Base-by-base conservation (phyloP, 2,113 vertebrate genomes). In the Actenoides lindsayi region DNA sequence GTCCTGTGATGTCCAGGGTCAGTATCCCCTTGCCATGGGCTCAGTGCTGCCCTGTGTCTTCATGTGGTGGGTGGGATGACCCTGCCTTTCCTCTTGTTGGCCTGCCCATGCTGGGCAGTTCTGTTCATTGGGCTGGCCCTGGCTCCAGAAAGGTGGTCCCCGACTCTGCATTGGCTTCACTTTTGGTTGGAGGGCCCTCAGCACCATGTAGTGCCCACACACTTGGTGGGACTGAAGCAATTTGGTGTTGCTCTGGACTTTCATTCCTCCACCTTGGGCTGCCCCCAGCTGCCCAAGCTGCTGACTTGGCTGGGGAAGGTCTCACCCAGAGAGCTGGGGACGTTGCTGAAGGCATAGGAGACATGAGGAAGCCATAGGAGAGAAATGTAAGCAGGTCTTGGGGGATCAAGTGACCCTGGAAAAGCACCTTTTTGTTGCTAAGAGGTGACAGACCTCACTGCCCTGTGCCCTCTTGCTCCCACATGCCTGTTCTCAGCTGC, bases 1-100 rank as follows among this genome's bases (percentile, higher is more conserved):
- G 25, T 97, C 98, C 94, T 99, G 99, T 46, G 94, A 99, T 16
- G 98, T 98, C 6, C 70, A 98, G 3, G 99, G 99, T 99, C 64
- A 96, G 96, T 93, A 91, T 82, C 14, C 17, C 39, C 30, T 30
- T 37, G 42, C 17, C 31, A 1, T 1, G 67, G 24, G 53, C 62
- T 48, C 3, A 0, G 64, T 28, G 42, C 37, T 87, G 46, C 42
- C 42, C 62, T 70, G 16, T 0, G 2, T 54, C 31, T 37, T 44
- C 0, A 0, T 13, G 19, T 10, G 63, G 25, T 19, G 16, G 27
- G 20, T 39, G 35, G 75, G 41, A 74, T 41, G 31, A 15, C 30
- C 77, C 57, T 44, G 21, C 8, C 62, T 44, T 65, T 46, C 81
- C 42, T 53, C 27, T 48, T 27, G 13, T n/a, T 79, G 62, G 9